Evolutionary conservation across 2,888 invertebrate genomes (phyloP).

Genomic region (Diarsia dahlii): DNA sequence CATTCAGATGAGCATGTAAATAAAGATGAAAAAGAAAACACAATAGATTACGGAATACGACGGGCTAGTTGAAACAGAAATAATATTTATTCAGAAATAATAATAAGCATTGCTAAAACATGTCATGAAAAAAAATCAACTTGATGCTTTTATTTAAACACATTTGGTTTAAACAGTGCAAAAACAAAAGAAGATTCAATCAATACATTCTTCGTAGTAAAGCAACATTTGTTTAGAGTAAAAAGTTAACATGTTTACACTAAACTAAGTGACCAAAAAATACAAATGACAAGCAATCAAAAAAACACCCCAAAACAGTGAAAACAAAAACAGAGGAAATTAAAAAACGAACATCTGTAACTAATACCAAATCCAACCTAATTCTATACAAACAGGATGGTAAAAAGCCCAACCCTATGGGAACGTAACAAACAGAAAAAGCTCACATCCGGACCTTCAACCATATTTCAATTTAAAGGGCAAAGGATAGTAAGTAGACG

Average conservation of each 20-base stretch:
- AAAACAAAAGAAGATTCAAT: background rate
- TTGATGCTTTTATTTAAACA: background rate
- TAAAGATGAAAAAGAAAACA: constrained; percentile 49
- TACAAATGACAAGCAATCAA: constrained; percentile 44
- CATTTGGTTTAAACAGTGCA: background rate
- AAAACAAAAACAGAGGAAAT: constrained; percentile 78
- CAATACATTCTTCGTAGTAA: constrained; percentile 5
- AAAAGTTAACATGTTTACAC: constrained; percentile 44
- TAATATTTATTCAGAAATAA: constrained; percentile 15
- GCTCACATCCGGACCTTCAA: constrained; percentile 77
- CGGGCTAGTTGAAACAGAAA: constrained; percentile 27
- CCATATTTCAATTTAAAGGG: constrained; percentile 72
- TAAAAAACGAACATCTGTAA: constrained; percentile 83
- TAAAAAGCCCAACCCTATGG: constrained; percentile 81
- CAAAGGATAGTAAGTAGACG: constrained; percentile 28
- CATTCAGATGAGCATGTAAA: constrained; percentile 42
- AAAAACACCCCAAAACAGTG: constrained; percentile 50
- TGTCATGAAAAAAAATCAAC: background rate
- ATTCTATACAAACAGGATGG: constrained; percentile 81
- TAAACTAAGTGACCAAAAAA: constrained; percentile 37
- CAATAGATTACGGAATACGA: constrained; percentile 20
- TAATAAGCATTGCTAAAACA: background rate
- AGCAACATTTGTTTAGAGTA: constrained; percentile 26
- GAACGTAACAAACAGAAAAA: constrained; percentile 79
- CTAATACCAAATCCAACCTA: constrained; percentile 77